Evolutionary conservation across 1,140 invertebrate genomes (phyloP).

Genomic region (Drosophila grimshawi): DNA sequence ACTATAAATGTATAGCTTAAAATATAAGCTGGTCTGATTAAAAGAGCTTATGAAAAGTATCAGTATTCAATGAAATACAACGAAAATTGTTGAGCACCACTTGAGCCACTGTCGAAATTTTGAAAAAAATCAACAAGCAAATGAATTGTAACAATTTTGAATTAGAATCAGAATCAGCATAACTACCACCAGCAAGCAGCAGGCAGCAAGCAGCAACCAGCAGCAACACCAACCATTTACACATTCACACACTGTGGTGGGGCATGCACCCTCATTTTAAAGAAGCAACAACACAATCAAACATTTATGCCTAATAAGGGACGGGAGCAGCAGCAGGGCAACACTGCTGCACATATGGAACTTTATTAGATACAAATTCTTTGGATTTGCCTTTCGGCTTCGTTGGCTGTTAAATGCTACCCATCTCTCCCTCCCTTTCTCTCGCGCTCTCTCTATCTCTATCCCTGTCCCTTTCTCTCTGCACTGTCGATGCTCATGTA

Average conservation of each 20-base stretch:
- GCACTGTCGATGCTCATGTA: constrained; percentile 35
- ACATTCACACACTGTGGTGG: constrained; percentile 18
- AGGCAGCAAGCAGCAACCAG: constrained; percentile 11
- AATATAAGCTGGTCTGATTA: neutral
- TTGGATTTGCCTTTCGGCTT: constrained; percentile 39
- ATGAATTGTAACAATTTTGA: constrained; percentile 65
- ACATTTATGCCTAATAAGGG: constrained; percentile 69
- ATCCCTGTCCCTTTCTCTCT: neutral
- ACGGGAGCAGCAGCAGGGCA: constrained; percentile 12
- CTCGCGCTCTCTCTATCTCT: too few species aligned
- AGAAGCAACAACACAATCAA: constrained; percentile 66
- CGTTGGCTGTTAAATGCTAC: constrained; percentile 29
- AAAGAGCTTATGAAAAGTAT: constrained; percentile 49
- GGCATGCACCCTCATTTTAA: constrained; percentile 65
- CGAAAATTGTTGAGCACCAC: constrained; percentile 53
- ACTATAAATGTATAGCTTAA: neutral
- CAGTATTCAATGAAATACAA: constrained; percentile 56
- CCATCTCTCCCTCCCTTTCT: neutral
- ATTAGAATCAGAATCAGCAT: constrained; percentile 26
- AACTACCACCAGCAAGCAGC: constrained; percentile 17
- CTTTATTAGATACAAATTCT: constrained; percentile 81
- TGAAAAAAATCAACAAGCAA: constrained; percentile 43
- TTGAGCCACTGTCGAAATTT: constrained; percentile 34
- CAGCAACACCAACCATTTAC: constrained; percentile 29
- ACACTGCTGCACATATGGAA: constrained; percentile 61